These are phyloP conservation scores for Raja brachyura DNA, from an alignment of 2,113 vertebrate genomes.

Conservation along the genomic window DNA sequence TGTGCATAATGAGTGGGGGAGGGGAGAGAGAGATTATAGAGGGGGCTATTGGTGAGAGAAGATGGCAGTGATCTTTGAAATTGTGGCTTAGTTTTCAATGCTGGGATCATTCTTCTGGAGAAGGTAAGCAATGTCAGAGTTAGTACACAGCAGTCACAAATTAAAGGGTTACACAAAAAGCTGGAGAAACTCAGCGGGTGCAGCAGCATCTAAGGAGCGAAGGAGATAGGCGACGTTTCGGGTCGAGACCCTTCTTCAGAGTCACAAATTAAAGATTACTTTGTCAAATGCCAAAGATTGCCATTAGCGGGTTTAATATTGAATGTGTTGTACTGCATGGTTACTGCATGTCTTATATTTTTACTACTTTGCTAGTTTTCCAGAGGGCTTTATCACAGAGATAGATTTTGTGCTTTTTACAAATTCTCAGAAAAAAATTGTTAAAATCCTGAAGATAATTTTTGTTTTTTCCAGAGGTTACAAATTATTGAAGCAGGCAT, in stretches of 20 bases:
- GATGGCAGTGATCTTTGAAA: not conserved
- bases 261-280: not conserved
- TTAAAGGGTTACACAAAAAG: too few relatives aligned
- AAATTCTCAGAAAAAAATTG: not conserved
- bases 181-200: too few relatives aligned
- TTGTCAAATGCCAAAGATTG: not conserved
- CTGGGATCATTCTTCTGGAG: too few relatives aligned
- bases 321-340: not conserved
- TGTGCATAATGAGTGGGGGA: too few relatives aligned
- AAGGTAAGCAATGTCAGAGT: not conserved
- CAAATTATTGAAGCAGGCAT: not conserved
- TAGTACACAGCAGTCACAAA: not conserved
- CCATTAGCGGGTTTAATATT: not conserved
- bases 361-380: not conserved
- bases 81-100: not conserved
- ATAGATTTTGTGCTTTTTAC: not conserved
- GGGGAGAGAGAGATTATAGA: too few relatives aligned
- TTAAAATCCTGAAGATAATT: not conserved
- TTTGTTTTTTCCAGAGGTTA: not conserved
- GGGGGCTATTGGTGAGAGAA: too few relatives aligned
- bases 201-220: too few relatives aligned
- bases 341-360: not conserved
- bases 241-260: too few relatives aligned
- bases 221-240: too few relatives aligned
- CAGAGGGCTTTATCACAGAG: not conserved